Conservation (phyloP, 2,888 invertebrate genomes). For the Meiosimyza decipiens region DNA sequence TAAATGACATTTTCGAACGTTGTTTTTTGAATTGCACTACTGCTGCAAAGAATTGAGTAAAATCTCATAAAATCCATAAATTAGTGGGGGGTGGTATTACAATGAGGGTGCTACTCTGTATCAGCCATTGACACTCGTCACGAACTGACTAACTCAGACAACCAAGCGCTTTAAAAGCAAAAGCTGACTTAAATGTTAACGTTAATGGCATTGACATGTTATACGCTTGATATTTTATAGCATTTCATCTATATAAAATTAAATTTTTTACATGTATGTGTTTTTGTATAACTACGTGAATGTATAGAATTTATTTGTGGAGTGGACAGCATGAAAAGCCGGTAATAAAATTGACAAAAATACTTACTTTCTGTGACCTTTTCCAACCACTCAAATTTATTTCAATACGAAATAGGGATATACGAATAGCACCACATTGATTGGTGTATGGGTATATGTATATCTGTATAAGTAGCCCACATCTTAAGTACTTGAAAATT, state of each 20-base stretch:
- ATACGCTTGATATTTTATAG: conserved; percentile 7
- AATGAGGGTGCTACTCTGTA: not conserved
- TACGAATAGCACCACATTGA: no score
- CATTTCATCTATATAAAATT: not conserved
- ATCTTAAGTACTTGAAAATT: no score
- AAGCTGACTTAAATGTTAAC: conserved; percentile 10
- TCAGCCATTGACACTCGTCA: not conserved
- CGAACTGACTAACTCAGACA: not conserved
- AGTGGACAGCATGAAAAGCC: not conserved
- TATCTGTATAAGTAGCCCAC: no score
- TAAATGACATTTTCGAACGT: not conserved
- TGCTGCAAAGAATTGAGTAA: not conserved
- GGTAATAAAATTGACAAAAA: not conserved
- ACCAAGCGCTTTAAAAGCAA: not conserved
- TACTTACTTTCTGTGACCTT: no score
- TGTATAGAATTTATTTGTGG: not conserved
- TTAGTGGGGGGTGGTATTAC: not conserved
- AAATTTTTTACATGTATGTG: not conserved
- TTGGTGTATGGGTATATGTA: no score
- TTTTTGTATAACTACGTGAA: not conserved
- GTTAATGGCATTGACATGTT: not conserved
- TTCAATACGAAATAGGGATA: no score
- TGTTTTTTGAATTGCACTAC: not conserved
- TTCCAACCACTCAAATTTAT: no score
- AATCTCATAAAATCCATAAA: not conserved